Base-by-base conservation (phyloP, 2,797 vertebrate species). In the Catamblyrhynchus diadema region DNA sequence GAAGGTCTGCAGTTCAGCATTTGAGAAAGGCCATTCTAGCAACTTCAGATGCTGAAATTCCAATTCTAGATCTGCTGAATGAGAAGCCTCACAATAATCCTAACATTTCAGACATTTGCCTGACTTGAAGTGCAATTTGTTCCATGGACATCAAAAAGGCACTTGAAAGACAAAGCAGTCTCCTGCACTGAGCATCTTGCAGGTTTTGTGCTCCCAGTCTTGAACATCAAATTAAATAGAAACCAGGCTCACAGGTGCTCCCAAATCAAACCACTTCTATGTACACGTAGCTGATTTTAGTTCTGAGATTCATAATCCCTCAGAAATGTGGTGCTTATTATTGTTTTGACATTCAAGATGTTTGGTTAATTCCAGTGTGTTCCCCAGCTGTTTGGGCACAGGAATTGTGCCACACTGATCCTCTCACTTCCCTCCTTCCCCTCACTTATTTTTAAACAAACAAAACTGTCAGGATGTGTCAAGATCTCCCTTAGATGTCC, bases 381-480 rank as follows among this genome's bases (percentile, higher is more conserved):
- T 59, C 12, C 8, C 21, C 57, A 56, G 1, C 7, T 62, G 17
- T 33, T 32, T 24, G 45, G 37, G 28, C 37, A 24, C 2, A 27
- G 19, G 8, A 37, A 23, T 0, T 0, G 0, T 32, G 30, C 24
- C 8, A 47, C 51, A 3, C 6, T 45, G 41, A 6, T 64, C 51
- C 10, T 74, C 48, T 37, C 54, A 27, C 12, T 30, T 42, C 33
- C 13, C 5, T 48, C 2, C 12, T 66, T 71, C 3, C 17, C 2
- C 6, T 66, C 4, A 7, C 21, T 86, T 42, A 11, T 27, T 81
- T 60, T 67, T 33, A 48, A 47, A 51, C 17, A 25, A 59, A 72
- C 11, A 6, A 80, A 72, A 48, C 22, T 39, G 2, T 6, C 25
- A 64, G 13, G 9, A 28, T 20, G 5, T 71, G n/a, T 22, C 33